Evolutionary conservation across 2,888 invertebrate species (phyloP), one percentile per base, ranked within the genome.

Genomic region (Rhorus exstirpatorius): DNA sequence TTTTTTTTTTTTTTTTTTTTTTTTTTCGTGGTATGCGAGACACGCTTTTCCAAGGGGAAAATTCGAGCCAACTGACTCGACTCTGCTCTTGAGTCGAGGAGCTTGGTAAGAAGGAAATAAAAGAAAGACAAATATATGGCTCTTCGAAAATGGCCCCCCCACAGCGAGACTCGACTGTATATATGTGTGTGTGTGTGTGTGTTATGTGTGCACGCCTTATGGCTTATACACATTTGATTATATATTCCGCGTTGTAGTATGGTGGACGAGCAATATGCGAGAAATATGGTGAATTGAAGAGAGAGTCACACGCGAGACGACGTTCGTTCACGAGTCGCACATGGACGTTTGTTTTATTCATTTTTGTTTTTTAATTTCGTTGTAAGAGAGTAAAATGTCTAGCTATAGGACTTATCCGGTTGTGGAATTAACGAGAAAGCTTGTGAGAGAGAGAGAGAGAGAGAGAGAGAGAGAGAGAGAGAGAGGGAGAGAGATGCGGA

Each of bases 221-320:
- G 83, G 83, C 79, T 81, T 72, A 81, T 79, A 79, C 83, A 81
- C 83, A 79, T 81, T 83, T 83, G 81, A 81, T 83, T 81, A 83
- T 81, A 83, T 83, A 82, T 82, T 82, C 63, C 68, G 76, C 76
- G 68, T 68, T 68, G 60, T 49, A 26, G 19, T 26, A 49, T 58
- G 55, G 26, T 49, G 58, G 26, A 70, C 75, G 65, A 61, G 78
- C 61, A 61, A 78, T 53, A 12, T 70, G 61, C 46, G 49, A 61
- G 70, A 17, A 10, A 55, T 19, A 58, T 17, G 12, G 17, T 2
- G 44, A 3, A n/a, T 44, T 35, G 17, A 41, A 12, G n/a, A 21
- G 24, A 38, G 17, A 53, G 35, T 55, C 71, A 65, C 78, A 78
- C 78, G 78, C 63, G 63, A 61, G 67, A 71, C 78, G 55, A 26